Evolutionary conservation across 2,888 invertebrate species (phyloP).

Genomic region (Thecophora atra): DNA sequence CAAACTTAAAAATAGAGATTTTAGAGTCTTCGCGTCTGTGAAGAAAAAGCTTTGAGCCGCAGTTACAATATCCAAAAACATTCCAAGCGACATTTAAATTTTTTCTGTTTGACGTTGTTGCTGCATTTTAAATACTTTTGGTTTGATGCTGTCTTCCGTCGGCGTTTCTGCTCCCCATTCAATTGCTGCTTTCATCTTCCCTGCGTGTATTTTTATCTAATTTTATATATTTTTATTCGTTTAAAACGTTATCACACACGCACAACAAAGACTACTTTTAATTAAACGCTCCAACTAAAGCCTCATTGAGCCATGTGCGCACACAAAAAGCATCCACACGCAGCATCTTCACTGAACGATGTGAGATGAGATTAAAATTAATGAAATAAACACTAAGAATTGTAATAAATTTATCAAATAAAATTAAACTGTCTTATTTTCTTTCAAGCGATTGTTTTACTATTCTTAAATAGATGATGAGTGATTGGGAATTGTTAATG

Average conservation of each 20-base stretch:
- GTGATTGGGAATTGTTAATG: too few relatives aligned
- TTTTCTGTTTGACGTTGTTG: conserved; percentile 15
- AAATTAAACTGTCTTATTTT: conserved; percentile 33
- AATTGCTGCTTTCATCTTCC: not conserved
- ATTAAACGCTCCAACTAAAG: conserved; percentile 23
- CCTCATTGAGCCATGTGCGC: not conserved
- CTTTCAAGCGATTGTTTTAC: not conserved
- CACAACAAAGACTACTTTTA: conserved; percentile 40
- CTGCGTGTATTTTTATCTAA: conserved; percentile 3
- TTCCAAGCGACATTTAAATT: conserved; percentile 19
- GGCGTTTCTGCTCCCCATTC: too few relatives aligned
- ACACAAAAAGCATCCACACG: not conserved
- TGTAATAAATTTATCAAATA: conserved; percentile 49
- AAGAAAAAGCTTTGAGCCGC: too few relatives aligned
- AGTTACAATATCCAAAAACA: not conserved
- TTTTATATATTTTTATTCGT: conserved; percentile 9
- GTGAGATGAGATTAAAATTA: conserved; percentile 35
- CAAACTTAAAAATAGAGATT: too few relatives aligned
- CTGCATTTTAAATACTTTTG: too few relatives aligned
- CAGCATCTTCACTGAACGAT: too few relatives aligned
- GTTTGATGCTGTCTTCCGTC: too few relatives aligned
- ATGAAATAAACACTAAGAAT: conserved; percentile 42
- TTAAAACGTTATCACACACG: conserved; percentile 57
- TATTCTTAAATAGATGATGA: not conserved
- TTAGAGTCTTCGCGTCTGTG: too few relatives aligned